Conservation (phyloP, 35 echinoderm and acorn worm species). For the Eucidaris tribuloides region DNA sequence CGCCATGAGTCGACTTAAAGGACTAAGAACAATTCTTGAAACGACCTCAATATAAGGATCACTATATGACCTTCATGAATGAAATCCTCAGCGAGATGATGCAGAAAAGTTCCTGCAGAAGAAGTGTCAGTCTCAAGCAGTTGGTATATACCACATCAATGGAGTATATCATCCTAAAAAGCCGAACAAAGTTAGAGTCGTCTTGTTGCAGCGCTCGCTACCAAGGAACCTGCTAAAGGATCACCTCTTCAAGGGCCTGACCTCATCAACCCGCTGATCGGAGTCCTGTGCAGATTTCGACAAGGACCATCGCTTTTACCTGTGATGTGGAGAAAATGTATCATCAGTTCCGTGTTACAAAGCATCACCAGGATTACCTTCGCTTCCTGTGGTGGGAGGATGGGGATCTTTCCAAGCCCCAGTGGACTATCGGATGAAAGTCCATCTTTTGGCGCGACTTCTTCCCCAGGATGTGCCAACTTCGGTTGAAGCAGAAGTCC, state of each 20-base stretch:
- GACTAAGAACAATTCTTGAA: slow-evolving; percentile 7
- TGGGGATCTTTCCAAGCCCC: not conserved
- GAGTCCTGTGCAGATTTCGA: slow-evolving; percentile 46
- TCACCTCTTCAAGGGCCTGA: slow-evolving; percentile 6
- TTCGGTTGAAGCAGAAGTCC: slow-evolving; percentile 41
- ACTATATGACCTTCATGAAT: slow-evolving; percentile 10
- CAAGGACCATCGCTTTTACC: slow-evolving; percentile 20
- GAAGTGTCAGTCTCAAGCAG: slow-evolving; percentile 20
- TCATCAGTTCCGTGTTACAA: not conserved
- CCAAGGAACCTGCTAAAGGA: slow-evolving; percentile 38
- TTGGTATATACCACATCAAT: slow-evolving; percentile 58
- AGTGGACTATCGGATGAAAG: slow-evolving; percentile 47
- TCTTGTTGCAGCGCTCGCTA: slow-evolving; percentile 46
- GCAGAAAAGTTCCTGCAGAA: slow-evolving; percentile 19
- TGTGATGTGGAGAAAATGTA: slow-evolving; percentile 15
- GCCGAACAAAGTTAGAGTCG: slow-evolving; percentile 41
- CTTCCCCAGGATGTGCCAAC: slow-evolving; percentile 50
- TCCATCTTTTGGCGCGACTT: slow-evolving; percentile 46
- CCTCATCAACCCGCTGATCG: slow-evolving; percentile 20
- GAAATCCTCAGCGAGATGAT: slow-evolving; percentile 10
- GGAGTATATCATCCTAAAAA: slow-evolving; percentile 50
- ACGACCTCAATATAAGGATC: not conserved
- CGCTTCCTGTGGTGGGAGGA: slow-evolving; percentile 41
- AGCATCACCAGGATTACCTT: slow-evolving; percentile 24
- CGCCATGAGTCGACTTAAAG: slow-evolving; percentile 1